Evolutionary conservation across 2,888 invertebrate genomes (phyloP), one percentile per base, ranked within the genome.

Genomic region (Elmis aenea): DNA sequence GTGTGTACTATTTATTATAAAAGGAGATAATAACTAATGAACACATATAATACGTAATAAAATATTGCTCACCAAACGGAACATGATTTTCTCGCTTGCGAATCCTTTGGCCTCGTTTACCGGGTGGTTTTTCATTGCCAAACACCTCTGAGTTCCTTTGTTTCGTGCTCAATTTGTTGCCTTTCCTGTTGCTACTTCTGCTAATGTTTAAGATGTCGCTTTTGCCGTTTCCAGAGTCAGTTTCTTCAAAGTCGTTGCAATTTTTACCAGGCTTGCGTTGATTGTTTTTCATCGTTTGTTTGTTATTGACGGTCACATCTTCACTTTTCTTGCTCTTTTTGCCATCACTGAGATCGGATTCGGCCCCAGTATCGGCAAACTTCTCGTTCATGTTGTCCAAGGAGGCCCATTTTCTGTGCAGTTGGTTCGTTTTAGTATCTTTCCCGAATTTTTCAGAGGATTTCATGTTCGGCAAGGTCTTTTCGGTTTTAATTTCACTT

Each of bases 331-430:
- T 64, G 33, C 54, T 58, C 32, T 57, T 69, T 50, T 4, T 52
- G 38, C 46, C 53, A 51, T 59, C 64, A 52, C 70, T 73, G n/a
- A 59, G 57, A 44, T 67, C 67, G 35, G 61, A 55, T 39, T 72
- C 70, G n/a, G 58, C 28, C 1, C 26, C 39, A 2, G 11, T 11
- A n/a, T n/a, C n/a, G n/a, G n/a, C n/a, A n/a, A n/a, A n/a, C 13
- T 13, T 26, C 11, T 13, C 9, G 13, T 39, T 61, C 62, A 54
- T 72, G 59, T 61, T 72, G 52, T 78, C 78, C 13, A 79, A 60
- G 8, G 78, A 78, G 13, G 76, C 76, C 79, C 79, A 79, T 59
- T 75, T 78, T 16, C 76, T 60, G 38, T 59, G 62, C 16, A 72
- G 57, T 45, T 72, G 63, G 46, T 61, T 67, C 0, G 62, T 52